Percentiles rank a stretch among this genome's conserved stretches.
These are phyloP conservation scores for Dasypogon diadema DNA, from an alignment of 2,888 invertebrate species.

Conservation along the genomic window DNA sequence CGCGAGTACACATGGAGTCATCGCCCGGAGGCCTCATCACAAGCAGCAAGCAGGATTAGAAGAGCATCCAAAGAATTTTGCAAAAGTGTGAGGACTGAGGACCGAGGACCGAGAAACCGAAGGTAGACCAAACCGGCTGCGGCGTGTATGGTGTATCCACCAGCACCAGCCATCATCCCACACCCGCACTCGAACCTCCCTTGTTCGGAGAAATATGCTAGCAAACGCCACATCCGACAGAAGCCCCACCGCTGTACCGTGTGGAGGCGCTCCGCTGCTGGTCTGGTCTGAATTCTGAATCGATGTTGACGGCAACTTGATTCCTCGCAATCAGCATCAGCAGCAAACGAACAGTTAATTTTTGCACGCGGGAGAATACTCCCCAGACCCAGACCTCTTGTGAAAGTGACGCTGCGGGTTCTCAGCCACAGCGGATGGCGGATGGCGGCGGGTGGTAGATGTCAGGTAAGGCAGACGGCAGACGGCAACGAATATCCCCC, in stretches of 20 bases:
- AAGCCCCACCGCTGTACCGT: background rate
- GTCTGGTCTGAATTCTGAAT: background rate
- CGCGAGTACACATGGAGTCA: conserved; percentile 25
- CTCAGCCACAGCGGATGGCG: conserved; percentile 5
- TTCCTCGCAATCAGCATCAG: conserved; percentile 20
- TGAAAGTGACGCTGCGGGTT: conserved; percentile 30
- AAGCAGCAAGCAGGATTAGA: conserved; percentile 34
- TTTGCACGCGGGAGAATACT: conserved; percentile 44
- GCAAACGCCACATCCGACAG: conserved; percentile 8
- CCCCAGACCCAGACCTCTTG: conserved; percentile 4
- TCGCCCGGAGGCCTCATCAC: conserved; percentile 24
- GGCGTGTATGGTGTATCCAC: conserved; percentile 7
- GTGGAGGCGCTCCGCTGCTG: conserved; percentile 6
- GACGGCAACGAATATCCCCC: background rate
- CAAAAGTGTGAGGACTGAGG: conserved; percentile 9
- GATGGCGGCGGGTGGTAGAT: background rate
- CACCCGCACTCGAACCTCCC: conserved; percentile 12
- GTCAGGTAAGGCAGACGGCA: conserved; percentile 16
- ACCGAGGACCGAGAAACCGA: conserved; percentile 10
- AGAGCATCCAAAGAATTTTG: conserved; percentile 17
- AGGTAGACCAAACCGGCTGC: conserved; percentile 37
- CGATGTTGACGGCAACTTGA: conserved; percentile 16
- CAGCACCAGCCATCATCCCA: background rate
- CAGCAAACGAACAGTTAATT: conserved; percentile 33
- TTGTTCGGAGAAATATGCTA: background rate